Percentiles rank a stretch among this genome's conserved stretches.
phyloP scores from a whole-genome alignment of 2,113 vertebrate genomes.

The Rhinoderma darwinii region DNA sequence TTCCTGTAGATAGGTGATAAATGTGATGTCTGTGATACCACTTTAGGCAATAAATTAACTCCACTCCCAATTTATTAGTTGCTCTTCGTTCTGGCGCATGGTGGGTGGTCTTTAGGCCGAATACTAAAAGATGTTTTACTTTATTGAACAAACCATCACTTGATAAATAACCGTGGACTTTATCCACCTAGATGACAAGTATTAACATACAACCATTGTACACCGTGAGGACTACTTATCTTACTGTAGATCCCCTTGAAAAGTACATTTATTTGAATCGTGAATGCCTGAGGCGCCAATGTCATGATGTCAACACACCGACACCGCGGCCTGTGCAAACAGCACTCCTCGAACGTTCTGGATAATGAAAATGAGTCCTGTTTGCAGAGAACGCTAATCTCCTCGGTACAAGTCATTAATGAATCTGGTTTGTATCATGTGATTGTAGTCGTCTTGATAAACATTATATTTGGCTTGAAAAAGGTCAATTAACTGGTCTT shows the following conservation, averaged over 20 bases:
- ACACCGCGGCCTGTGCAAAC: neutral
- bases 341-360: neutral
- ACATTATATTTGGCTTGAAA: slow-evolving; percentile 17
- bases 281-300: neutral
- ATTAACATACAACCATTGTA: neutral
- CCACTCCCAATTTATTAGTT: too few species aligned
- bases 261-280: neutral
- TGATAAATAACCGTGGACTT: too few species aligned
- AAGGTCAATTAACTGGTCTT: slow-evolving; percentile 36
- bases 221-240: neutral
- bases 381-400: slow-evolving; percentile 17
- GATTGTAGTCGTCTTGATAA: neutral
- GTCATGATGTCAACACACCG: neutral
- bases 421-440: slow-evolving; percentile 30
- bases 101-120: too few species aligned
- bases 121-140: too few species aligned
- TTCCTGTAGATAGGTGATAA: too few species aligned
- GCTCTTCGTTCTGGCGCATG: too few species aligned
- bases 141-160: too few species aligned
- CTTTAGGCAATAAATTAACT: too few species aligned
- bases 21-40: too few species aligned
- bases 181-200: too few species aligned
- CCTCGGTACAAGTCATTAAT: neutral
- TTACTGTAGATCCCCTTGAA: neutral
- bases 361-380: neutral